These are phyloP conservation scores for Reticulitermes speratus DNA, from an alignment of 1,140 invertebrate species.

Conservation along the genomic window DNA sequence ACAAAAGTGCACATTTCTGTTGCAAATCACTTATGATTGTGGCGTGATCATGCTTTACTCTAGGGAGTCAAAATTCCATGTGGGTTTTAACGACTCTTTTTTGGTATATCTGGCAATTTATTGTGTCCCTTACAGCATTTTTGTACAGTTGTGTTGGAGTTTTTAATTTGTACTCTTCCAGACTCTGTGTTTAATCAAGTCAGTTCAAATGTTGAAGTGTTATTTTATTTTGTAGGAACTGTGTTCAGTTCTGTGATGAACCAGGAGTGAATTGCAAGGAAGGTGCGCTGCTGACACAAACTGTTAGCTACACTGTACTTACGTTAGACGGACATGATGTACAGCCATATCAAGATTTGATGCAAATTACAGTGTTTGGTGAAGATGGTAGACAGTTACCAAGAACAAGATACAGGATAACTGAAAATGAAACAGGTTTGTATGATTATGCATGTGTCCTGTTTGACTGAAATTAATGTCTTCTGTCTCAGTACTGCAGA, in stretches of 20 bases:
- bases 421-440: constrained; percentile 31
- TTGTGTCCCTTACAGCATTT: too few species aligned
- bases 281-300: constrained; percentile 23
- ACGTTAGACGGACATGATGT: neutral
- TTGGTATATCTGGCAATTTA: too few species aligned
- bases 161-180: too few species aligned
- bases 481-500: too few species aligned
- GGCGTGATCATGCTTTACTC: too few species aligned
- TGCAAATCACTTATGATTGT: too few species aligned
- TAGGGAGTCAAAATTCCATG: too few species aligned
- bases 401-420: constrained; percentile 24
- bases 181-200: too few species aligned
- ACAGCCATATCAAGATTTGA: constrained; percentile 28
- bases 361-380: constrained; percentile 23
- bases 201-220: too few species aligned
- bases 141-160: too few species aligned
- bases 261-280: constrained; percentile 18
- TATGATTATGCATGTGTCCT: neutral
- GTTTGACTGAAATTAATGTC: neutral
- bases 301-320: constrained; percentile 15
- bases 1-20: too few species aligned
- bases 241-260: constrained; percentile 27
- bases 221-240: constrained; percentile 25
- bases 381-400: constrained; percentile 23
- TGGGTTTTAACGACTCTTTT: too few species aligned